These are phyloP conservation scores for Macrotus californicus DNA, from an alignment of 2,113 vertebrate species.

Conservation along the genomic window DNA sequence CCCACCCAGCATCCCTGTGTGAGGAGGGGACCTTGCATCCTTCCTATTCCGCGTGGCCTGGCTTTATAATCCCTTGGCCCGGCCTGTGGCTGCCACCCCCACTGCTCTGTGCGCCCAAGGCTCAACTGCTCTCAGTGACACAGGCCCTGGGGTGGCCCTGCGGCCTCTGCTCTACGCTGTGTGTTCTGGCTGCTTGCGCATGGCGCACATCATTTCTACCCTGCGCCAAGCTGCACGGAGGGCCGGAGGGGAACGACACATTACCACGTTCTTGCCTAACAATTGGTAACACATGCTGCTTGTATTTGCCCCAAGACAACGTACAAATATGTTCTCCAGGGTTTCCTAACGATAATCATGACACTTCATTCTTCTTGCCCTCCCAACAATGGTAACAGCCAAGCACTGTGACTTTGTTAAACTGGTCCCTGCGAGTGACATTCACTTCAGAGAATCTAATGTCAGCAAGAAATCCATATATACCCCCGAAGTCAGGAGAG, in stretches of 20 bases:
- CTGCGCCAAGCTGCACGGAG: not conserved
- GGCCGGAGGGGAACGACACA: constrained; percentile 45
- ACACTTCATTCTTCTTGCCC: constrained; percentile 74
- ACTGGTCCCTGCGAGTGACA: constrained; percentile 74
- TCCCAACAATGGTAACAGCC: constrained; percentile 73
- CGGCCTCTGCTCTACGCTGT: fast-evolving
- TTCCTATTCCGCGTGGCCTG: fast-evolving
- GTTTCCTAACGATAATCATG: constrained; percentile 73
- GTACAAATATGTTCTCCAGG: constrained; percentile 74
- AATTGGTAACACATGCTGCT: constrained; percentile 71
- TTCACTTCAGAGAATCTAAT: constrained; percentile 79
- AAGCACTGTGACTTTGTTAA: constrained; percentile 61
- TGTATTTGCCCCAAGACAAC: constrained; percentile 73
- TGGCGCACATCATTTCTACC: not conserved
- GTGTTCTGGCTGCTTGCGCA: fast-evolving
- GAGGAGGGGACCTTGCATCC: fast-evolving
- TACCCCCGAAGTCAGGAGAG: constrained; percentile 56
- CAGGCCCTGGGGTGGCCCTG: not conserved
- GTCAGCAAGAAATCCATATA: constrained; percentile 81
- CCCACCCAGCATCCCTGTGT: fast-evolving
- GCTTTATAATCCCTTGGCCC: fast-evolving
- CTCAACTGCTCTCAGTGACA: not conserved
- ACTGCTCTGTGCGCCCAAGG: fast-evolving
- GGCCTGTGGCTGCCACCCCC: fast-evolving
- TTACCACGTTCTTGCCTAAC: constrained; percentile 65